A percentile compares a stretch with the other conserved stretches of the same genome.
phyloP scores from a whole-genome alignment of 2,797 vertebrate genomes.

The Cheirogaleus major region DNA sequence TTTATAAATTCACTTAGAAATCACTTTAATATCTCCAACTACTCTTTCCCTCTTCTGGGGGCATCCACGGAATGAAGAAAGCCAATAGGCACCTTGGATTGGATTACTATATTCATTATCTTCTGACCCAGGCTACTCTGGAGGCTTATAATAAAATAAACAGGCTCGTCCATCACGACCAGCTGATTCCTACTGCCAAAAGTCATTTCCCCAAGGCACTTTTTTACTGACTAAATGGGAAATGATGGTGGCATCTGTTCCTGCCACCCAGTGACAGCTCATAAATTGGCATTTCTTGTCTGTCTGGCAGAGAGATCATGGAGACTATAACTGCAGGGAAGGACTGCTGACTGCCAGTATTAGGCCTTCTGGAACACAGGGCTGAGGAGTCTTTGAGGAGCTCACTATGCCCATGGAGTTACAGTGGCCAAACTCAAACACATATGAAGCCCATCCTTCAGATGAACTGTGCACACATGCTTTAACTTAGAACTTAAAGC shows the following conservation, averaged over 20 bases:
- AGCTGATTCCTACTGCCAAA: neutral
- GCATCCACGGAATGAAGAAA: neutral
- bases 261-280: slow-evolving; percentile 39
- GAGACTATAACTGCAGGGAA: neutral
- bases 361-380: neutral
- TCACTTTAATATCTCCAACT: neutral
- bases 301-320: neutral
- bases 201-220: neutral
- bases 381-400: neutral
- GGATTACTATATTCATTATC: slow-evolving; percentile 38
- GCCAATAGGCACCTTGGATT: neutral
- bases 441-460: neutral
- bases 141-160: neutral
- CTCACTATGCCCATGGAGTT: rapidly evolving
- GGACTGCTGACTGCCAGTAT: neutral
- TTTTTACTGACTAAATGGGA: slow-evolving; percentile 16
- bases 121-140: neutral
- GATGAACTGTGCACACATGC: neutral
- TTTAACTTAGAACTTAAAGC: neutral
- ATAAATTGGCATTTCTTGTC: neutral
- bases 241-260: slow-evolving; percentile 42
- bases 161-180: neutral
- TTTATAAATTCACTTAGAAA: slow-evolving; percentile 64
- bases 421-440: neutral
- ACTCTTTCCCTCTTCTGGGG: neutral